These are phyloP conservation scores for Meganola albula DNA, from an alignment of 2,888 invertebrate species.

Conservation along the genomic window DNA sequence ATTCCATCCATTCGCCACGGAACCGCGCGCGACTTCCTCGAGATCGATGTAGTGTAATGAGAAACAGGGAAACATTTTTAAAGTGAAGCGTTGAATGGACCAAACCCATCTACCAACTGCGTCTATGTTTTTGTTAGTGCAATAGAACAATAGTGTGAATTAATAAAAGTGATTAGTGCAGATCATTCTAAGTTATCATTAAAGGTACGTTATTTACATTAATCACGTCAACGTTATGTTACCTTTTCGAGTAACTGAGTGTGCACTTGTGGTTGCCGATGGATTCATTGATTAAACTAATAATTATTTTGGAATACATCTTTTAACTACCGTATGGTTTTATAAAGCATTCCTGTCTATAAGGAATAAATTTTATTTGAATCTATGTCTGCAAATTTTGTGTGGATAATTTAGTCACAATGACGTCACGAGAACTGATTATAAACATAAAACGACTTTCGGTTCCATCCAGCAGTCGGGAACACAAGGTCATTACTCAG, in stretches of 20 bases:
- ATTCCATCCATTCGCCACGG: slow-evolving; percentile 43
- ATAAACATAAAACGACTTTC: slow-evolving; percentile 67
- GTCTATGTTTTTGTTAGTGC: slow-evolving; percentile 50
- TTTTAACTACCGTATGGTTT: slow-evolving; percentile 5
- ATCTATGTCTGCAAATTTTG: slow-evolving; percentile 38
- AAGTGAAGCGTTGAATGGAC: slow-evolving; percentile 54
- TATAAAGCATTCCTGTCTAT: too few relatives aligned
- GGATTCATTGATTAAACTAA: slow-evolving; percentile 15
- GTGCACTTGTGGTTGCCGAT: slow-evolving; percentile 43
- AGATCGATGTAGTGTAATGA: slow-evolving; percentile 54
- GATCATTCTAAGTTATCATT: slow-evolving; percentile 34
- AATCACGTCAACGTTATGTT: slow-evolving; percentile 52
- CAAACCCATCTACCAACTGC: slow-evolving; percentile 48
- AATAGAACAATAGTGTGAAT: slow-evolving; percentile 27
- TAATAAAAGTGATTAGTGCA: slow-evolving; percentile 30
- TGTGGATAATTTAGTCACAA: slow-evolving; percentile 57
- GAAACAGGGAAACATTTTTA: slow-evolving; percentile 53
- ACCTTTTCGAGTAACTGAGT: slow-evolving; percentile 50
- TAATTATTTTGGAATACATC: background rate
- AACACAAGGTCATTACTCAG: slow-evolving; percentile 65
- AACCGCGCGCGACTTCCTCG: slow-evolving; percentile 38
- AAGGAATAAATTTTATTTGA: slow-evolving; percentile 21
- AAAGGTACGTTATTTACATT: slow-evolving; percentile 59
- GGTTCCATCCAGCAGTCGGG: slow-evolving; percentile 58
- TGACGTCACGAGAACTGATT: slow-evolving; percentile 71